Evolutionary conservation across 2,797 vertebrate genomes (phyloP), one percentile per base, ranked within the genome.

Genomic region (Phrynocephalus forsythii): DNA sequence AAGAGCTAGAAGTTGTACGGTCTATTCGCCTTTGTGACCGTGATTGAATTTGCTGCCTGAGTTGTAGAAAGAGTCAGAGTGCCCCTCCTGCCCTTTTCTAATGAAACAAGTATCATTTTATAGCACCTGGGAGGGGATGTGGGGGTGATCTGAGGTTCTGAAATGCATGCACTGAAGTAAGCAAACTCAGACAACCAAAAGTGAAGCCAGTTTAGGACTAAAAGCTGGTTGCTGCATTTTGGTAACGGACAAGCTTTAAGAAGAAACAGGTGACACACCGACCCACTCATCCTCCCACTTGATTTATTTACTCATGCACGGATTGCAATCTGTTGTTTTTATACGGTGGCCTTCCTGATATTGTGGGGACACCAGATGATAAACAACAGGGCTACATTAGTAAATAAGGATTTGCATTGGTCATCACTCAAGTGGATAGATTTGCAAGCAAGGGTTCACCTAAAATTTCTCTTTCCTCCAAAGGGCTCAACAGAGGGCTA

Each of bases 11-110:
- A 15, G 71, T 26, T 71, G 48, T 30, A 22, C 6, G 13, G 38
- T 30, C 77, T 90, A 71, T 76, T 87, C 66, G 9, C 78, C 80
- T 87, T 87, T 69, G 72, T 84, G 22, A 81, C 48, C 60, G 50
- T 69, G 69, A 90, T 76, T 81, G 77, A 84, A 87, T 71, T 84
- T 79, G 82, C 78, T 84, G 69, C 60, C 81, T 67, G 82, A 84
- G 33, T 84, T 87, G 69, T 48, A 84, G 76, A 80, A 87, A 75
- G 56, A 30, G 44, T 30, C 11, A 68, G 76, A 5, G 30, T 85
- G 77, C 87, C 68, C 83, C 22, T 88, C 48, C 72, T 5, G 3
- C 63, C n/a, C 68, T 28, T 89, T 86, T 86, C 56, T 75, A 87
- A 84, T 79, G 88, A 75, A 86, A 89, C 11, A 66, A 80, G 48